Percentiles rank a stretch among this genome's conserved stretches.
Evolutionary conservation across 2,113 vertebrate species (phyloP).

Genomic region (Poeciliopsis occidentalis): DNA sequence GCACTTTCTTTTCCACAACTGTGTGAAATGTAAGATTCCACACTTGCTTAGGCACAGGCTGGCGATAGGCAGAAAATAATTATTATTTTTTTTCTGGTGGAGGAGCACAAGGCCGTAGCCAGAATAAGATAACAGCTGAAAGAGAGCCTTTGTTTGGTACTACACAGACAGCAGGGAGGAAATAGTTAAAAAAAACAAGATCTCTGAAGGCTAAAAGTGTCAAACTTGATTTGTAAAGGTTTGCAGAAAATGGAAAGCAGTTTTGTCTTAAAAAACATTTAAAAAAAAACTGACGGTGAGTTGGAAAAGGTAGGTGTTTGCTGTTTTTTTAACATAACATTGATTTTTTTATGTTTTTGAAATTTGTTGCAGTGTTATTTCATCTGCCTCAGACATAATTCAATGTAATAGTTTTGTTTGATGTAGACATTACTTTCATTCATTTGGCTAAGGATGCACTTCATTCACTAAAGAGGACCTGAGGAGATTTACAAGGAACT

Average conservation of each 20-base stretch:
- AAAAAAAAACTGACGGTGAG: neutral
- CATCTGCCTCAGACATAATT: too few species aligned
- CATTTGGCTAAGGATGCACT: too few species aligned
- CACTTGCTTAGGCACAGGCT: neutral
- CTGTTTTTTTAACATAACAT: too few species aligned
- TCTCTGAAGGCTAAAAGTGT: neutral
- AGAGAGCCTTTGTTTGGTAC: conserved; percentile 44
- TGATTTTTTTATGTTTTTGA: too few species aligned
- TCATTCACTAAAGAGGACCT: neutral
- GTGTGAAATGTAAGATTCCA: neutral
- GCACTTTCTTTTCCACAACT: neutral
- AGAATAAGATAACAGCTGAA: conserved; percentile 37
- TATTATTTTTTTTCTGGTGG: neutral
- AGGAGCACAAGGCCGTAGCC: conserved; percentile 9
- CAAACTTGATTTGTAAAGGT: neutral
- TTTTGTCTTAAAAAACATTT: neutral
- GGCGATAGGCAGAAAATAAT: neutral
- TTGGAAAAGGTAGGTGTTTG: neutral
- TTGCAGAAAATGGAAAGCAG: neutral
- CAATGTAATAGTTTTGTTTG: too few species aligned
- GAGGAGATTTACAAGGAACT: neutral
- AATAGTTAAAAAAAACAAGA: neutral
- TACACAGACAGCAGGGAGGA: neutral
- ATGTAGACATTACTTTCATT: neutral
- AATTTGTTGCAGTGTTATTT: too few species aligned